A percentile compares a stretch with the other conserved stretches of the same genome.
Conservation (phyloP, 2,113 vertebrate genomes). For the Pachycephala philippinensis region DNA sequence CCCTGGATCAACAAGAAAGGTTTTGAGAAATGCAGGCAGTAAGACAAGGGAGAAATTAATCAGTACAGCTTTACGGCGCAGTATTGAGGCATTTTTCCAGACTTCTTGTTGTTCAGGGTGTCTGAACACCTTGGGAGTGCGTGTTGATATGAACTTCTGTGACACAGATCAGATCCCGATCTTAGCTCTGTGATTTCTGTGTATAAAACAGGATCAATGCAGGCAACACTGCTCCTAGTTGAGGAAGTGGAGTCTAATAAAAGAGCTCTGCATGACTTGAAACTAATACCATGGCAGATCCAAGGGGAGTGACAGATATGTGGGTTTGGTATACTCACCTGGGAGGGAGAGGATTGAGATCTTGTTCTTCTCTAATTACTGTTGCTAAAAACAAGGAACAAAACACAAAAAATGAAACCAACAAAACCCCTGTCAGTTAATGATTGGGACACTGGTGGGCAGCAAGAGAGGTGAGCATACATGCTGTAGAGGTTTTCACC, state of each 20-base stretch:
- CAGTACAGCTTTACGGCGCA: not conserved
- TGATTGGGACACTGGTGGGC: not conserved
- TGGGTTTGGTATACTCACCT: not conserved
- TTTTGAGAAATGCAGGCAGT: not conserved
- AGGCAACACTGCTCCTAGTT: not conserved
- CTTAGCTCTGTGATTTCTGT: not conserved
- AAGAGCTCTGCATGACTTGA: not conserved
- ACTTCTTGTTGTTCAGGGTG: not conserved
- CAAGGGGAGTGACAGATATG: fast-evolving
- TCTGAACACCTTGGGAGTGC: not conserved
- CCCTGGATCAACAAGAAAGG: not conserved
- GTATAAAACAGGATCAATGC: not conserved
- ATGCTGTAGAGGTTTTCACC: fast-evolving
- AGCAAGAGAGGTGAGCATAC: fast-evolving
- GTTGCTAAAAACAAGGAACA: not conserved
- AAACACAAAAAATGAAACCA: not conserved
- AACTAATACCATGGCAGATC: not conserved
- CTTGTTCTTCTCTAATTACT: not conserved
- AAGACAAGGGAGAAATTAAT: not conserved
- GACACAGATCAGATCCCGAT: not conserved
- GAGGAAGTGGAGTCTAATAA: not conserved
- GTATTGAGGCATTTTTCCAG: not conserved
- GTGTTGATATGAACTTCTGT: not conserved
- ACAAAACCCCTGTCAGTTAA: not conserved
- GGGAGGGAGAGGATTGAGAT: not conserved